A percentile compares a stretch with the other conserved stretches of the same genome.
Evolutionary conservation across 2,113 vertebrate species (phyloP).

Genomic region (Eretmochelys imbricata): DNA sequence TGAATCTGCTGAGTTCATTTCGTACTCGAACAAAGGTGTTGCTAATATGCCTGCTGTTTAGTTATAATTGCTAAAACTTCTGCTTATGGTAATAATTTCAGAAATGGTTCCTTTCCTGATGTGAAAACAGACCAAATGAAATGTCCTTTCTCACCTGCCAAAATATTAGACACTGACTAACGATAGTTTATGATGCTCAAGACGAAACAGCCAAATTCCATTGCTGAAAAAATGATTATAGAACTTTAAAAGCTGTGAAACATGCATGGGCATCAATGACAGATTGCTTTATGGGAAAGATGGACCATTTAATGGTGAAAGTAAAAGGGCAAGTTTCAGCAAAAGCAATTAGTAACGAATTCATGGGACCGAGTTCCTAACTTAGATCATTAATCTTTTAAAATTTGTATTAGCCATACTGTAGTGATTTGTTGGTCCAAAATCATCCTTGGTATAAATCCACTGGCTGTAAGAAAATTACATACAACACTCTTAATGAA

Average conservation of each 20-base stretch:
- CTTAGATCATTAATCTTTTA: not conserved
- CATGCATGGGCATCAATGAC: not conserved
- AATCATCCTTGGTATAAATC: not conserved
- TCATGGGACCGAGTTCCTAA: not conserved
- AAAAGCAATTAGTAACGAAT: not conserved
- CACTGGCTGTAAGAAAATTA: not conserved
- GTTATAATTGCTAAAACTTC: not conserved
- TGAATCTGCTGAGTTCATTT: not conserved
- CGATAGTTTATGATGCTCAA: not conserved
- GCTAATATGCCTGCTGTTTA: not conserved
- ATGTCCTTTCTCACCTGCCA: not conserved
- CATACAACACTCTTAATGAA: not conserved
- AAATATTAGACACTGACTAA: not conserved
- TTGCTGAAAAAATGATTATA: not conserved
- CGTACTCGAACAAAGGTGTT: not conserved
- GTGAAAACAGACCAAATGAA: not conserved
- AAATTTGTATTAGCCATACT: not conserved
- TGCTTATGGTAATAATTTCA: not conserved
- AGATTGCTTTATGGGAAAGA: not conserved
- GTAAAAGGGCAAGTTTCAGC: not conserved
- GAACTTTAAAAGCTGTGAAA: not conserved
- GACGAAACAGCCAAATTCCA: not conserved
- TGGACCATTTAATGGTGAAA: not conserved
- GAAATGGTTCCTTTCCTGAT: not conserved
- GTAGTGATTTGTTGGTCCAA: not conserved